These are phyloP conservation scores for Diplogasteroides magnus DNA, from an alignment of 1,140 invertebrate species.

Conservation along the genomic window DNA sequence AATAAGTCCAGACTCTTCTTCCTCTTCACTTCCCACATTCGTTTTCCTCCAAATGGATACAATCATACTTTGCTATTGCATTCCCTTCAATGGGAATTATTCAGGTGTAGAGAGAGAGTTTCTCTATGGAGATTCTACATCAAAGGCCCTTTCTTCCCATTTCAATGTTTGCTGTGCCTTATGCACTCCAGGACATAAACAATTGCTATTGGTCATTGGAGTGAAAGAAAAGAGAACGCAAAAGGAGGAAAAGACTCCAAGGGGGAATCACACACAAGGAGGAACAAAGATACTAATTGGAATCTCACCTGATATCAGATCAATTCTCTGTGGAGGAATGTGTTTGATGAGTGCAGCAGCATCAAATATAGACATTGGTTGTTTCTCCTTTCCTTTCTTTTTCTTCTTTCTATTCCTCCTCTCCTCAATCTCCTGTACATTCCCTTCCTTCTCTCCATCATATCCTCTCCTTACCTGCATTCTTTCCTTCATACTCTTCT, in stretches of 20 bases:
- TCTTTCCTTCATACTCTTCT: background rate
- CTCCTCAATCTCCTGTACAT: constrained; percentile 16
- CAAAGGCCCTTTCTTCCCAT: background rate
- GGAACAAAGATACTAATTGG: too few species aligned
- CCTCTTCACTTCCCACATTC: background rate
- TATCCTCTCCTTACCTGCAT: background rate
- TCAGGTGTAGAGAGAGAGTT: too few species aligned
- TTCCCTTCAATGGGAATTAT: too few species aligned
- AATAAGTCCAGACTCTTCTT: too few species aligned
- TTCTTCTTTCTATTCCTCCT: constrained; percentile 13
- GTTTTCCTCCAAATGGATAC: too few species aligned
- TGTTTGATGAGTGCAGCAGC: constrained; percentile 24
- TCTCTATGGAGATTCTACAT: too few species aligned
- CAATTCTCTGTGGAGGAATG: constrained; percentile 19
- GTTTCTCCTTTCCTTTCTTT: background rate
- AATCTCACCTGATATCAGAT: constrained; percentile 28
- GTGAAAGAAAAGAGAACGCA: background rate
- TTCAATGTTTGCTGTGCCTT: background rate
- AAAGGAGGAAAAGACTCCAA: background rate
- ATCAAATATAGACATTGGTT: constrained; percentile 22
- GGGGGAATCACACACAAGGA: background rate
- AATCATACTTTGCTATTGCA: too few species aligned
- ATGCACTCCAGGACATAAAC: too few species aligned
- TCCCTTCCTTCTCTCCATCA: background rate
- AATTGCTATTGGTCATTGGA: too few species aligned